Percentiles rank a stretch among this genome's conserved stretches.
phyloP scores from a whole-genome alignment of 2,797 vertebrate genomes.

The Aplochiton taeniatus region DNA sequence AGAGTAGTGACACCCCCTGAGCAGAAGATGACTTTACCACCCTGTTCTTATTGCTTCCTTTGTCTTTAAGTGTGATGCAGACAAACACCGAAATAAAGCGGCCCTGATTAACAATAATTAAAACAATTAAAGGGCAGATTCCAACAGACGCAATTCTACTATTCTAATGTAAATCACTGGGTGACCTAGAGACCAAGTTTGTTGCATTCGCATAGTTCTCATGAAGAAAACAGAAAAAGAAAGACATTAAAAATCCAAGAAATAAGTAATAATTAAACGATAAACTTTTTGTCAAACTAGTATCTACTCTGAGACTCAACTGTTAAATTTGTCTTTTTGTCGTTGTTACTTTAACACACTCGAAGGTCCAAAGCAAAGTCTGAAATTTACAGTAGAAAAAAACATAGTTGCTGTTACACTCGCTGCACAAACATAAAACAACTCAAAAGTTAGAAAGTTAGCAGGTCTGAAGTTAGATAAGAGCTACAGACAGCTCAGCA shows the following conservation, averaged over 20 bases:
- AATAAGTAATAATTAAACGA: not conserved
- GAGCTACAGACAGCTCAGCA: too few relatives aligned
- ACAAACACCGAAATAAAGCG: not conserved
- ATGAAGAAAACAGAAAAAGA: not conserved
- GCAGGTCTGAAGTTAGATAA: too few relatives aligned
- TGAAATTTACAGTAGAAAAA: too few relatives aligned
- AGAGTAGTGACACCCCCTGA: not conserved
- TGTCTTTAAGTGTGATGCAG: not conserved
- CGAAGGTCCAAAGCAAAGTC: too few relatives aligned
- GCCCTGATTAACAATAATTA: not conserved
- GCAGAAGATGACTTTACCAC: not conserved
- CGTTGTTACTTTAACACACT: too few relatives aligned
- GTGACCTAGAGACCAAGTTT: constrained; percentile 5
- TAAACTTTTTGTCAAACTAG: not conserved
- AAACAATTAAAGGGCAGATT: not conserved
- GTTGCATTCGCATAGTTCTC: not conserved
- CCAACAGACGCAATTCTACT: not conserved
- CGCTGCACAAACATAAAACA: too few relatives aligned
- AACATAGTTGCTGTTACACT: too few relatives aligned
- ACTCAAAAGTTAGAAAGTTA: too few relatives aligned
- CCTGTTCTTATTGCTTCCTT: too few relatives aligned
- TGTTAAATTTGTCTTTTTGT: too few relatives aligned
- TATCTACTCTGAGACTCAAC: too few relatives aligned
- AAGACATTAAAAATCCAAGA: not conserved
- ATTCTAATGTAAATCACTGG: not conserved